Conservation (phyloP, 2,113 vertebrate genomes). For the Pluvianellus socialis region DNA sequence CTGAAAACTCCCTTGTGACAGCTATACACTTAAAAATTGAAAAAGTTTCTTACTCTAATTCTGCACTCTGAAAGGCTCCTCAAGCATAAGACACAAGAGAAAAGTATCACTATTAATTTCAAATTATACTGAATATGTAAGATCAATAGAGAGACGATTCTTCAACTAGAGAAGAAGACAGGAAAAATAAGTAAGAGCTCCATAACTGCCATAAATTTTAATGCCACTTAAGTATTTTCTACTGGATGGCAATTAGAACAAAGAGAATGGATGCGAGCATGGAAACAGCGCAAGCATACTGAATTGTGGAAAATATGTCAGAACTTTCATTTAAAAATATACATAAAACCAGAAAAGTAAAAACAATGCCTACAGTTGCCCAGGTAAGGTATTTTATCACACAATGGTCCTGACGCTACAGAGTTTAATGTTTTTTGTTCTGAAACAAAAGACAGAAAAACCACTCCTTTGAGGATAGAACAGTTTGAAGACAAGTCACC, state of each 20-base stretch:
- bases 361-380: background rate
- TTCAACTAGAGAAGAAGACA: background rate
- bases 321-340: background rate
- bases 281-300: background rate
- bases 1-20: too few relatives aligned
- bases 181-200: background rate
- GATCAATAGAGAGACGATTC: background rate
- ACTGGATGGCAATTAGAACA: background rate
- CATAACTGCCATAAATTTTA: background rate
- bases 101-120: background rate
- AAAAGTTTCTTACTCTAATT: background rate
- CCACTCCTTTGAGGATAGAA: background rate
- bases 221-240: background rate
- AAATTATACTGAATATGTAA: background rate
- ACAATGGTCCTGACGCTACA: background rate
- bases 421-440: background rate
- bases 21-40: too few relatives aligned
- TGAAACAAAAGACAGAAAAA: background rate
- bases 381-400: background rate
- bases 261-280: background rate
- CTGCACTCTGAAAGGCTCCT: background rate
- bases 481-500: background rate
- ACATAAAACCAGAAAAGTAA: background rate
- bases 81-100: background rate
- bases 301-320: background rate